Evolutionary conservation across 2,113 vertebrate genomes (phyloP), one percentile per base, ranked within the genome.

Genomic region (Etheostoma cragini): DNA sequence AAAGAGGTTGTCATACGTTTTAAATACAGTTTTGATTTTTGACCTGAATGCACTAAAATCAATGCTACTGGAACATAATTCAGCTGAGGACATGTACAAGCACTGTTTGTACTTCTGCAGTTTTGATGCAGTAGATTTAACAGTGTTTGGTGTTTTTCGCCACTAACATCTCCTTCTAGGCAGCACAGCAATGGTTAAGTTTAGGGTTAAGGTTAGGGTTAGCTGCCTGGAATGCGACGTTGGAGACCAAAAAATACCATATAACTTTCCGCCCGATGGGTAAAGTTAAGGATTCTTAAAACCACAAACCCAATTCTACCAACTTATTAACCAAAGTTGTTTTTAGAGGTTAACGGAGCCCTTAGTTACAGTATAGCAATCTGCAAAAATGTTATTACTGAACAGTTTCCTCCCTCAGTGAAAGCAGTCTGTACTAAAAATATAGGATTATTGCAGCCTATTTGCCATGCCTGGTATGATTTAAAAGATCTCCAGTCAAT

Each of bases 401-500:
- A 16, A 46, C 22, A 70, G 13, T 14, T n/a, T 19, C 11, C 12
- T 46, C 58, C 8, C 19, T 15, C 8, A 30, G 19, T 52, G 42
- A 63, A 49, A 50, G 62, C 49, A 63, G 38, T 5, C 0, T 74
- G 22, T 68, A 54, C 10, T 49, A 46, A 26, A 46, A 33, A 45
- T 60, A 22, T 24, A 4, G n/a, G 35, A 53, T 79, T 68, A 64
- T 52, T 69, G 35, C 81, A 56, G 52, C 54, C 52, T 45, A n/a
- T 84, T 75, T 76, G 78, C 42, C 22, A 67, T 56, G 71, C 61
- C 64, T 80, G 74, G 81, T 86, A 42, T 80, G 47, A 56, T 78
- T 83, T 54, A 60, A 17, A n/a, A 56, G 26, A 56, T 57, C 76
- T 77, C 61, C 1, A 16, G 76, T 67, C 73, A 74, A 80, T 75